Percentiles rank a stretch among this genome's conserved stretches.
These are phyloP conservation scores for Leptopilina clavipes DNA, from an alignment of 1,140 invertebrate species.

Conservation along the genomic window DNA sequence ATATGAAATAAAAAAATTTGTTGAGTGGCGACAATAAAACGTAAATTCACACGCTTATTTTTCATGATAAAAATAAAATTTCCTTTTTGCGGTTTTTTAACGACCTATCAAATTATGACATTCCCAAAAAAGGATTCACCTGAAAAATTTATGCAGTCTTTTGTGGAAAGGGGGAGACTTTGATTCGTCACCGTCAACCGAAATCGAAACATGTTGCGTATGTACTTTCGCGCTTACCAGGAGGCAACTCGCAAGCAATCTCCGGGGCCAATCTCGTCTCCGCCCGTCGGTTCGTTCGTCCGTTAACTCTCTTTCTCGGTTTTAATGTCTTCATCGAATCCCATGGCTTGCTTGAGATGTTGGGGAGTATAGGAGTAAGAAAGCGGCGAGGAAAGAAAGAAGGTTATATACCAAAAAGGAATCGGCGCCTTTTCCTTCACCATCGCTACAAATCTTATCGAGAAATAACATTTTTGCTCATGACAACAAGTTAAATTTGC, in stretches of 20 bases:
- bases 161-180: not conserved
- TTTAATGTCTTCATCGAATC: conserved; percentile 69
- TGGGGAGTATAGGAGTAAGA: conserved; percentile 19
- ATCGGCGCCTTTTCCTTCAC: not conserved
- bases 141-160: not conserved
- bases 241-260: conserved; percentile 19
- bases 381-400: conserved; percentile 15
- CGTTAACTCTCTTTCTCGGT: conserved; percentile 61
- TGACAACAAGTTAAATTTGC: conserved; percentile 5
- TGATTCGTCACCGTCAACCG: conserved; percentile 25
- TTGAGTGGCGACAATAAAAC: too few species aligned
- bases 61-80: too few species aligned
- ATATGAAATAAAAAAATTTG: too few species aligned
- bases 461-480: not conserved
- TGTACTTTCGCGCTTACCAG: conserved; percentile 32
- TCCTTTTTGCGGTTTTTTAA: too few species aligned
- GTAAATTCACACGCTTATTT: too few species aligned
- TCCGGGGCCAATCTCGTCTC: conserved; percentile 59
- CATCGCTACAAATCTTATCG: not conserved
- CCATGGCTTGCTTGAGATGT: conserved; percentile 51
- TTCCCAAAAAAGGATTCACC: conserved; percentile 4
- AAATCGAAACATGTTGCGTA: conserved; percentile 16
- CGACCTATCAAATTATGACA: too few species aligned
- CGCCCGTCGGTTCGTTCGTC: conserved; percentile 51
- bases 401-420: not conserved